Evolutionary conservation across 2,888 invertebrate species (phyloP), one percentile per base, ranked within the genome.

Genomic region (Himalopsyche anomala): DNA sequence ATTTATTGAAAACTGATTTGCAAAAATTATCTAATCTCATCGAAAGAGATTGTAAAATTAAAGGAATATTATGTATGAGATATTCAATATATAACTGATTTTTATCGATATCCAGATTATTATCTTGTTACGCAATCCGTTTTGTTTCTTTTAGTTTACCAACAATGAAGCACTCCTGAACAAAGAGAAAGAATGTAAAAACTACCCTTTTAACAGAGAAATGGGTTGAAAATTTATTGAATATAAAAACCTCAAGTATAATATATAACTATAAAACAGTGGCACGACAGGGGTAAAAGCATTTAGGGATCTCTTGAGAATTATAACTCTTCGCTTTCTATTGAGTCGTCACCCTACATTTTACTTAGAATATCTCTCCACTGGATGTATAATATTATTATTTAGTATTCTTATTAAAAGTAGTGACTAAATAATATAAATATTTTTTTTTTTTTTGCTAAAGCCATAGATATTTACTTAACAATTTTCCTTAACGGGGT

Each of bases 181-280:
- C n/a, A n/a, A 62, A 62, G 28, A 8, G 19, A 62, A 62, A 6
- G 62, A 62, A 62, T 19, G n/a, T n/a, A 19, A 62, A 62, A 62
- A 62, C n/a, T 62, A 62, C 62, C 62, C 62, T 62, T 62, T 62
- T 62, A 62, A 62, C 19, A 62, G 19, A 62, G 19, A 62, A 62
- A 62, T 62, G 62, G 9, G 9, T 19, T 19, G 62, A 62, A 62
- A 62, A 62, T 62, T 62, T 62, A 62, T 62, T 62, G 62, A 62
- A 62, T 62, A 62, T 62, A 62, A 62, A 45, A 62, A 62, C 5
- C 62, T 62, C 28, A 19, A 62, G 62, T 19, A 62, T 62, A 62
- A 62, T 62, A 62, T 19, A 62, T 19, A 19, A 62, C 62, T 62
- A 62, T 19, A 62, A 62, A 62, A 28, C 62, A 19, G 62, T 62